Percentiles rank a stretch among this genome's conserved stretches.
Evolutionary conservation across 2,888 invertebrate genomes (phyloP).

Genomic region (Ditylenchus weischeri): DNA sequence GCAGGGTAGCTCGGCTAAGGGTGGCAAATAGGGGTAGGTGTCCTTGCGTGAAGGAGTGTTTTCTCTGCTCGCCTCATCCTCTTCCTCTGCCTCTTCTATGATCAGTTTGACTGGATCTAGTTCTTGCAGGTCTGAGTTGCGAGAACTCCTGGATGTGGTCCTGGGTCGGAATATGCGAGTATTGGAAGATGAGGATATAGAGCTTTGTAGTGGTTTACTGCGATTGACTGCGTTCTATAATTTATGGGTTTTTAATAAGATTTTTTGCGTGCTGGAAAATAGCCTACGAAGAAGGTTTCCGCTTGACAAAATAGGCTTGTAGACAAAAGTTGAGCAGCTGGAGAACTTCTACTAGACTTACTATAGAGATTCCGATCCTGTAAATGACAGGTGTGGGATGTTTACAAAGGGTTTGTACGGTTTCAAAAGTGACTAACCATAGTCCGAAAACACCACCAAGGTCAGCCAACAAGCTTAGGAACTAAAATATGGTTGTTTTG

Average conservation of each 20-base stretch:
- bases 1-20: constrained; percentile 52
- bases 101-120: constrained; percentile 1
- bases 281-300: constrained; percentile 24
- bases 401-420: no score
- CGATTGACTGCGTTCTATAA: neutral
- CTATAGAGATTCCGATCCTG: constrained; percentile 57
- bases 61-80: neutral
- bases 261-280: neutral
- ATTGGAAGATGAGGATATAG: neutral
- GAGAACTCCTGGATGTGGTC: constrained; percentile 5
- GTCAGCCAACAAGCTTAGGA: constrained; percentile 52
- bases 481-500: constrained; percentile 23
- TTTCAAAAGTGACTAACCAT: neutral
- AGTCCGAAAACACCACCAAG: constrained; percentile 55
- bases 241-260: neutral
- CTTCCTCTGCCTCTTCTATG: neutral
- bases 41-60: neutral
- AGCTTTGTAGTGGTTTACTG: neutral
- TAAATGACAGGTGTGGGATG: neutral
- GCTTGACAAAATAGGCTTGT: constrained; percentile 8
- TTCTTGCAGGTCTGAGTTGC: neutral
- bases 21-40: constrained; percentile 19
- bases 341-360: constrained; percentile 52
- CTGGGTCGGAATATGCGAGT: constrained; percentile 3
- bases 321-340: constrained; percentile 41